A percentile compares a stretch with the other conserved stretches of the same genome.
Conservation (phyloP, 2,797 vertebrate genomes). For the Leptodactylus fallax region DNA sequence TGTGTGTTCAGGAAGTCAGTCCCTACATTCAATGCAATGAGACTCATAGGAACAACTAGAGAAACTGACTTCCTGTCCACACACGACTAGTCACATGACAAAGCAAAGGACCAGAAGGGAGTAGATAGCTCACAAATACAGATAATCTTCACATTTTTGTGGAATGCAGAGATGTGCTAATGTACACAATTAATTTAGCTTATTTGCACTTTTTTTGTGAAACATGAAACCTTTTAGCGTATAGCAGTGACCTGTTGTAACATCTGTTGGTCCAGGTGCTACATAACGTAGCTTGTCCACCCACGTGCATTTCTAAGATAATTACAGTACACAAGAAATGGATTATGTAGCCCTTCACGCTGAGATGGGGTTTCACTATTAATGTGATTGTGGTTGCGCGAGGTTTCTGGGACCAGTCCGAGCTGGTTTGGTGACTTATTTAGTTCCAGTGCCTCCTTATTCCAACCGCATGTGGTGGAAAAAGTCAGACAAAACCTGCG, state of each 20-base stretch:
- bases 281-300: not conserved
- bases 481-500: not conserved
- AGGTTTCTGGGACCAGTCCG: not conserved
- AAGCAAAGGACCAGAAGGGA: too few relatives aligned
- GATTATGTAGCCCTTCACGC: not conserved
- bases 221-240: not conserved
- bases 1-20: too few relatives aligned
- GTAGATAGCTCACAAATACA: too few relatives aligned
- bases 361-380: not conserved
- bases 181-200: not conserved
- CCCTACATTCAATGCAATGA: too few relatives aligned
- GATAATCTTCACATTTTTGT: too few relatives aligned
- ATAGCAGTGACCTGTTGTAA: not conserved
- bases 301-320: not conserved
- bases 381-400: not conserved
- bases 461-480: not conserved
- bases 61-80: too few relatives aligned
- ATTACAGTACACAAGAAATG: not conserved
- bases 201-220: not conserved
- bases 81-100: too few relatives aligned
- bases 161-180: too few relatives aligned
- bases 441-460: too few relatives aligned
- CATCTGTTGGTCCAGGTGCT: not conserved
- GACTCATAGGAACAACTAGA: too few relatives aligned
- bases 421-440: constrained; percentile 23